phyloP scores from a whole-genome alignment of 2,797 vertebrate genomes.

The Pseudochaenichthys georgianus region DNA sequence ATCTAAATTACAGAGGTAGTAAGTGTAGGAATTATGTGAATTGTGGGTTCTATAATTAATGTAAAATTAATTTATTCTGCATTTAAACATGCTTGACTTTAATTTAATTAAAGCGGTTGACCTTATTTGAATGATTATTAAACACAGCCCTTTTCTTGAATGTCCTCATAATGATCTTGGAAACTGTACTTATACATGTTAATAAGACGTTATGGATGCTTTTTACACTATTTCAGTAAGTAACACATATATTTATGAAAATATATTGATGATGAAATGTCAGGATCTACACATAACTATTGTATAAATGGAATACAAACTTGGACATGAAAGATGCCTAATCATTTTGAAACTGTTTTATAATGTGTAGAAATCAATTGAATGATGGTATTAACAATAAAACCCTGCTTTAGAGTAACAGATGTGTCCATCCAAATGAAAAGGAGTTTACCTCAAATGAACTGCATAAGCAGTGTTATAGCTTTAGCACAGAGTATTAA shows the following conservation, averaged over 20 bases:
- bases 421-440: conserved; percentile 23
- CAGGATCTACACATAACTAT: conserved; percentile 10
- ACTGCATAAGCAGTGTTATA: conserved; percentile 10
- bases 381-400: conserved; percentile 12
- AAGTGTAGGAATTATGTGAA: conserved; percentile 41
- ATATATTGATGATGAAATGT: conserved; percentile 28
- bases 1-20: conserved; percentile 18
- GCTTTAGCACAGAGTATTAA: neutral
- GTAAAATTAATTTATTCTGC: conserved; percentile 37
- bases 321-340: conserved; percentile 7
- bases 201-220: conserved; percentile 17
- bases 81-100: conserved; percentile 32
- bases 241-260: conserved; percentile 37
- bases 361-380: neutral
- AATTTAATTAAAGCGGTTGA: conserved; percentile 33
- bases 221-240: conserved; percentile 41
- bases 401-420: conserved; percentile 20
- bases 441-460: conserved; percentile 34
- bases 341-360: conserved; percentile 8
- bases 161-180: conserved; percentile 15
- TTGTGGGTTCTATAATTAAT: conserved; percentile 31
- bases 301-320: neutral
- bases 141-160: conserved; percentile 8
- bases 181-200: conserved; percentile 27
- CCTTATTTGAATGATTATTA: conserved; percentile 25